phyloP scores from a whole-genome alignment of 2,888 invertebrate genomes.

The Philonicus albiceps region DNA sequence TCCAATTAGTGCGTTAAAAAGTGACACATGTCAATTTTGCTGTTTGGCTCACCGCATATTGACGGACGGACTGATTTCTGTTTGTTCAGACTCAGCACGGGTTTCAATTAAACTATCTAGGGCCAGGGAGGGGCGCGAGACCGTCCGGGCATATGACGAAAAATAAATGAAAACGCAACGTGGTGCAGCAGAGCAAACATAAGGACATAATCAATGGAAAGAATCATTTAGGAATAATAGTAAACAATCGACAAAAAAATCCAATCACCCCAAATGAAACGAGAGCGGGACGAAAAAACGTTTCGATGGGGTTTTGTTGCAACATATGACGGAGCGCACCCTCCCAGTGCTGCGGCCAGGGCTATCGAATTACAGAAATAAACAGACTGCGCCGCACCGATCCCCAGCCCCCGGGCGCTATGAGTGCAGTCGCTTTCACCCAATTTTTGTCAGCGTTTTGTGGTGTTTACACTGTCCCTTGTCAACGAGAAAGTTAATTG shows the following conservation, averaged over 20 bases:
- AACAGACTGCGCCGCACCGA: not conserved
- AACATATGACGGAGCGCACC: not conserved
- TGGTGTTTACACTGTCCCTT: slow-evolving; percentile 32
- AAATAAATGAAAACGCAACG: slow-evolving; percentile 12
- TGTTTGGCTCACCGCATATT: not conserved
- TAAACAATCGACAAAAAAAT: slow-evolving; percentile 14
- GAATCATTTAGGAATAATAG: slow-evolving; percentile 24
- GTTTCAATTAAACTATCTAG: slow-evolving; percentile 7
- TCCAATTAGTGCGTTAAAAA: slow-evolving; percentile 18
- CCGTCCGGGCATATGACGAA: not conserved
- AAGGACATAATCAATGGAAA: slow-evolving; percentile 19
- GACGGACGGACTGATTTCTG: not conserved
- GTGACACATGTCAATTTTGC: slow-evolving; percentile 9
- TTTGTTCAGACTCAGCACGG: slow-evolving; percentile 22
- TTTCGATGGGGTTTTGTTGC: not conserved
- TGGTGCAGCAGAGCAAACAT: slow-evolving; percentile 13
- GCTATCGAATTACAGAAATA: slow-evolving; percentile 35
- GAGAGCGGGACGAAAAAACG: not conserved
- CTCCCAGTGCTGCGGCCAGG: not conserved
- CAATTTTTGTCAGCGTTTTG: slow-evolving; percentile 27
- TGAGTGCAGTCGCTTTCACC: not conserved
- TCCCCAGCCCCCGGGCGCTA: not conserved
- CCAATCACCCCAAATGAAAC: slow-evolving; percentile 7
- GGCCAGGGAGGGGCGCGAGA: not conserved
- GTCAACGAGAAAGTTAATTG: slow-evolving; percentile 39